These are phyloP conservation scores for Amniataba percoides DNA, from an alignment of 2,797 vertebrate genomes.

Conservation along the genomic window DNA sequence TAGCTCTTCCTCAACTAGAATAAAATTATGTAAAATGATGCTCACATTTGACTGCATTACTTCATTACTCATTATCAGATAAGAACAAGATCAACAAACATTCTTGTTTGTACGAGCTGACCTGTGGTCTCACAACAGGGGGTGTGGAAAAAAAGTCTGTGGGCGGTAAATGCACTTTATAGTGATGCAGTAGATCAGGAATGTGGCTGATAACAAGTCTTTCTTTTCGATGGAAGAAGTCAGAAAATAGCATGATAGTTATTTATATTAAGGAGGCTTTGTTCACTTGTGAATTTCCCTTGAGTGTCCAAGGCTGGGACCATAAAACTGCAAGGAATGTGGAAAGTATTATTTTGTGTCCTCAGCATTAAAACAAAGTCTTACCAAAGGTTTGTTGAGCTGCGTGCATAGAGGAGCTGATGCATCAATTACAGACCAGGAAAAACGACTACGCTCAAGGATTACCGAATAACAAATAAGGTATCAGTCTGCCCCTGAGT, in stretches of 20 bases:
- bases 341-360: not conserved
- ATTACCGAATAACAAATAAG: conserved; percentile 23
- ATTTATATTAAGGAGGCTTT: conserved; percentile 3
- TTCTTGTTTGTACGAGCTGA: conserved; percentile 15
- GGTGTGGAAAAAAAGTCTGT: not conserved
- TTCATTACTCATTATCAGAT: conserved; percentile 19
- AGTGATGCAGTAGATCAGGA: conserved; percentile 1
- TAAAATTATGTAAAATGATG: too few species aligned
- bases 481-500: conserved; percentile 18
- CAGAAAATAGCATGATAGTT: not conserved
- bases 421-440: not conserved
- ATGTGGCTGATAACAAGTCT: not conserved
- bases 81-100: not conserved
- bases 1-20: too few species aligned
- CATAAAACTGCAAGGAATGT: not conserved
- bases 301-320: not conserved
- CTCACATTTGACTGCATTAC: too few species aligned
- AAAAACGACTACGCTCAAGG: not conserved
- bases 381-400: not conserved
- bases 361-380: not conserved
- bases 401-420: not conserved
- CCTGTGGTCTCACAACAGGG: not conserved
- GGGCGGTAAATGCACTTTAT: conserved; percentile 1
- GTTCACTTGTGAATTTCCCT: conserved; percentile 1
- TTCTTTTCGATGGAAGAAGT: conserved; percentile 17